Evolutionary conservation across 2,888 invertebrate genomes (phyloP), one percentile per base, ranked within the genome.

Genomic region (Agelastica alni): DNA sequence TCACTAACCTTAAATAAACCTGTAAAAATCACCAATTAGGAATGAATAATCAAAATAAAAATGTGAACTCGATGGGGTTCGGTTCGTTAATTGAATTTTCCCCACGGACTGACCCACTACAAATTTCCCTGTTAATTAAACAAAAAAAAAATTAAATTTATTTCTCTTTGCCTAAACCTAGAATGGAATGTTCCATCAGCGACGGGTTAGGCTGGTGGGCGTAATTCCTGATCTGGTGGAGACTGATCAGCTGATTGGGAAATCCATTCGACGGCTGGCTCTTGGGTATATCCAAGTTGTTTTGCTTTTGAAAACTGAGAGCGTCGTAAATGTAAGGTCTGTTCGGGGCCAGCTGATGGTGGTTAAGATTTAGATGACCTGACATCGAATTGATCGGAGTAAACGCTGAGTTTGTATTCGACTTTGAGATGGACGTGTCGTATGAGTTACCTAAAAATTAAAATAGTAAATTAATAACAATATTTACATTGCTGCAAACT

Each of bases 201-300:
- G 87, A 83, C 30, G 85, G 82, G 61, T 90, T 87, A 57, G 94
- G 94, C 74, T 94, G 94, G 75, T 93, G 93, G 60, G 93, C 93
- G 78, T 95, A 96, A 78, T 96, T 96, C 77, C 96, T 85, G 72
- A 96, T 96, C 81, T 96, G 96, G 79, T 96, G 96, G 65, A 96
- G 83, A 66, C 95, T 93, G 78, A 95, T 95, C 79, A 95, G 82
- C 78, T 95, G 94, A 77, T 94, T 94, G 56, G 94, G 94, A 78
- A 95, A 94, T 43, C 82, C 80, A 72, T 81, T 81, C 56, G 84
- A 80, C 55, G 80, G 81, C 75, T 87, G 87, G 63, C 77, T 77
- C 58, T 81, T 81, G 46, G 75, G 76, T 59, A 76, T 66, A 52
- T 77, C 76, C 53, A 80, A 59, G 69, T 77, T 65, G 71, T 85